Evolutionary conservation across 2,113 vertebrate genomes (phyloP), one percentile per base, ranked within the genome.

Genomic region (Oxyura jamaicensis): DNA sequence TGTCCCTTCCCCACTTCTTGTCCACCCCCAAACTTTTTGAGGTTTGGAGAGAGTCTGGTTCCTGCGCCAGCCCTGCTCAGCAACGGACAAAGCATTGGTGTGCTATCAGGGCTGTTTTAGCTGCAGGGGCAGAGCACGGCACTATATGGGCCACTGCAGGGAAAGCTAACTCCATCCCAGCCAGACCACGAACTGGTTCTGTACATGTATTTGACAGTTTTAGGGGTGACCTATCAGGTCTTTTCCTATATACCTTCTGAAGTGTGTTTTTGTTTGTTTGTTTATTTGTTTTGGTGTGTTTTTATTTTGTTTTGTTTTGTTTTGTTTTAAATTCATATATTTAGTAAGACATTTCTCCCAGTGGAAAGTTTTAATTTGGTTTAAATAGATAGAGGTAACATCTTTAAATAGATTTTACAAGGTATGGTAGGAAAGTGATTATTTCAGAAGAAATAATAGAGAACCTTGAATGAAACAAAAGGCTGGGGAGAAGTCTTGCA

Each of bases 381-480:
- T 94, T 96, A 96, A 94, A 94, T 96, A 97, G 68, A 53, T 66
- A 73, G 33, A 44, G 46, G 22, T 48, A 48, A 22, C 46, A 48
- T 48, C 20, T 63, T 90, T 88, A 73, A 55, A 42, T 31, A 75
- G 88, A 4, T 94, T 59, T 83, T 93, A 80, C 31, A 92, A 86
- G 11, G 36, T 63, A 12, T 88, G 78, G 93, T 91, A 95, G 53
- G 90, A 87, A 90, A 79, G 77, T 29, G 58, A 91, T 97, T 15
- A 80, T 68, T 97, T 96, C 76, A 83, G 83, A 88, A 94, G 59
- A 87, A 90, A 87, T 83, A 39, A 26, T 12, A 89, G 68, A 71
- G 75, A 92, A 79, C 85, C 28, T 96, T 93, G 52, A 83, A 83
- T 90, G 80, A 90, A 97, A 90, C 79, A 78, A 88, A 94, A 85